Percentiles rank a stretch among this genome's conserved stretches.
Conservation (phyloP, 2,888 invertebrate species). For the Idaea dimidiata region DNA sequence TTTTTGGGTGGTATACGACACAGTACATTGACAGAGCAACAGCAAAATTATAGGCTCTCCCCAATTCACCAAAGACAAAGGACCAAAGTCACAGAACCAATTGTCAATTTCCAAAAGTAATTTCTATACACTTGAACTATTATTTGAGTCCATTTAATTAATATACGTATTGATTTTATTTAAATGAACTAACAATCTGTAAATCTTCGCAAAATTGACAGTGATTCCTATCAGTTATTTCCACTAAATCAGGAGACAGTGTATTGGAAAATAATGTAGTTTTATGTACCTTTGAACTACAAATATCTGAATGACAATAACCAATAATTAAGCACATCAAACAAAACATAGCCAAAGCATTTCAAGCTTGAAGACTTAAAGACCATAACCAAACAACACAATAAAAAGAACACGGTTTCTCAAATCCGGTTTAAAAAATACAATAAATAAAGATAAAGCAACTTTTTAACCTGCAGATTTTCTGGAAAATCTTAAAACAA, state of each 20-base stretch:
- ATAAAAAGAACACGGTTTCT: not conserved
- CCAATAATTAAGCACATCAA: not conserved
- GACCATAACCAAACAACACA: not conserved
- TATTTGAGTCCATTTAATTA: no score
- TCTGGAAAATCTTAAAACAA: not conserved
- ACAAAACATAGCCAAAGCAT: not conserved
- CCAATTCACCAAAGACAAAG: no score
- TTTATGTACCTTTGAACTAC: not conserved
- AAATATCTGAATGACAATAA: not conserved
- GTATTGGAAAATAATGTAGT: not conserved
- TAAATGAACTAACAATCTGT: no score
- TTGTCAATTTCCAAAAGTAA: no score
- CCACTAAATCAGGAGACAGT: no score
- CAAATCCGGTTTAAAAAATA: not conserved
- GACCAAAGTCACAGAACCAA: no score
- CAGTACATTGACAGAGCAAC: not conserved
- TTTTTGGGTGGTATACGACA: not conserved
- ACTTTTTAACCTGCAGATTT: not conserved
- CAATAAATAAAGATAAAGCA: not conserved
- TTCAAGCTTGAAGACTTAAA: not conserved
- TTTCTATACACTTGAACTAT: no score
- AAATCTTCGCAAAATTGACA: no score
- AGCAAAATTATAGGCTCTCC: not conserved
- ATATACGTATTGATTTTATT: no score
- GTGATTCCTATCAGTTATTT: no score